Evolutionary conservation across 1,140 invertebrate genomes (phyloP).

Genomic region (Leptoteleia sp.): DNA sequence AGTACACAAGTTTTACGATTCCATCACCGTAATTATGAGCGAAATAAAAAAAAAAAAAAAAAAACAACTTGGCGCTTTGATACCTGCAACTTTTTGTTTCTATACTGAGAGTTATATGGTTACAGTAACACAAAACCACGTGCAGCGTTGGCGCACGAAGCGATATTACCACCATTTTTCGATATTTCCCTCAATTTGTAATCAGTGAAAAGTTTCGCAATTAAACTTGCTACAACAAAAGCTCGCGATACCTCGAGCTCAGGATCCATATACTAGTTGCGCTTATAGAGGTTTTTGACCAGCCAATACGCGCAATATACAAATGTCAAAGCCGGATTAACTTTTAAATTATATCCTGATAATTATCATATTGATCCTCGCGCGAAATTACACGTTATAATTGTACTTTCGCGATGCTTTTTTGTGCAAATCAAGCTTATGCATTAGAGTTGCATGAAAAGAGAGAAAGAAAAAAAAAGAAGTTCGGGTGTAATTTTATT

Average conservation of each 20-base stretch:
- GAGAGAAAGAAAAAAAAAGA: no score
- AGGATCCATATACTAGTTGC: constrained; percentile 48
- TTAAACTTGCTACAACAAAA: constrained; percentile 63
- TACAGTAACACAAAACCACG: constrained; percentile 46
- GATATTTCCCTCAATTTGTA: constrained; percentile 68
- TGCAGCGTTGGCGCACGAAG: constrained; percentile 26
- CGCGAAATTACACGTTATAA: no score
- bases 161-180: constrained; percentile 65
- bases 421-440: no score
- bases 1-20: constrained; percentile 55
- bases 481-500: no score
- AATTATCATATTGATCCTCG: neutral
- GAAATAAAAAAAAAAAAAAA: constrained; percentile 58
- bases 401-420: no score
- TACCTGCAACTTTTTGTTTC: constrained; percentile 50
- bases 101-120: constrained; percentile 39
- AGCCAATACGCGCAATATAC: constrained; percentile 30
- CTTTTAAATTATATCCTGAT: neutral
- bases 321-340: constrained; percentile 22
- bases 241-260: constrained; percentile 50
- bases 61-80: constrained; percentile 41
- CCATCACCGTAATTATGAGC: constrained; percentile 56
- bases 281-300: constrained; percentile 34
- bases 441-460: no score
- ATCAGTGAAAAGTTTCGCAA: constrained; percentile 68